Evolutionary conservation across 2,888 invertebrate species (phyloP).

Genomic region (Strigamia crassipes): DNA sequence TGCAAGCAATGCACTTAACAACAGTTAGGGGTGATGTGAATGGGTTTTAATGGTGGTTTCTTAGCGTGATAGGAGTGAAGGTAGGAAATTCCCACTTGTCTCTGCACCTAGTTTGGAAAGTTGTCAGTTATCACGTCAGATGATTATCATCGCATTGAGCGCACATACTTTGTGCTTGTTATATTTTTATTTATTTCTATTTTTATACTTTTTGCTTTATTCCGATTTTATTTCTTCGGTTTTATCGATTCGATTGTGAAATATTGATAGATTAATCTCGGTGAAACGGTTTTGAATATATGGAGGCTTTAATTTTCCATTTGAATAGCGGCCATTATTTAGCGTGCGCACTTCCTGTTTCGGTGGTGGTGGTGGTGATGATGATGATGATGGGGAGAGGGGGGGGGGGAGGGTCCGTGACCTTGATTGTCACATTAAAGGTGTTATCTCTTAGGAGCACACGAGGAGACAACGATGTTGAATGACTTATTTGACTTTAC

Average conservation of each 20-base stretch:
- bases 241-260: constrained; percentile 7
- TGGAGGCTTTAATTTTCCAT: constrained; percentile 16
- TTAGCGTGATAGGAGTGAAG: constrained; percentile 18
- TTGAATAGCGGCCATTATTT: constrained; percentile 28
- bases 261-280: constrained; percentile 29
- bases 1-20: constrained; percentile 3
- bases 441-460: not conserved
- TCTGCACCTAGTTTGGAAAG: constrained; percentile 2
- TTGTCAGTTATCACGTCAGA: constrained; percentile 21
- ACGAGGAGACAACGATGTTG: not conserved
- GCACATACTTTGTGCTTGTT: not conserved
- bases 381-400: not conserved
- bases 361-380: not conserved
- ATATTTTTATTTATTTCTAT: not conserved
- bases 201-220: no score
- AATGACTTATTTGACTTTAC: not conserved
- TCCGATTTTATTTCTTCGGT: not conserved
- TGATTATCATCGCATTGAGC: not conserved
- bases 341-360: constrained; percentile 33
- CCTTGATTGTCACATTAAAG: constrained; percentile 35
- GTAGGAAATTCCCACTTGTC: constrained; percentile 25
- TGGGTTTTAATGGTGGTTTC: constrained; percentile 27
- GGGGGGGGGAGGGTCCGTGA: not conserved
- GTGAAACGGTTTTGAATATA: not conserved
- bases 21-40: constrained; percentile 22